Percentiles rank a stretch among this genome's conserved stretches.
Conservation (phyloP, 2,797 vertebrate genomes). For the Nannoperca australis region DNA sequence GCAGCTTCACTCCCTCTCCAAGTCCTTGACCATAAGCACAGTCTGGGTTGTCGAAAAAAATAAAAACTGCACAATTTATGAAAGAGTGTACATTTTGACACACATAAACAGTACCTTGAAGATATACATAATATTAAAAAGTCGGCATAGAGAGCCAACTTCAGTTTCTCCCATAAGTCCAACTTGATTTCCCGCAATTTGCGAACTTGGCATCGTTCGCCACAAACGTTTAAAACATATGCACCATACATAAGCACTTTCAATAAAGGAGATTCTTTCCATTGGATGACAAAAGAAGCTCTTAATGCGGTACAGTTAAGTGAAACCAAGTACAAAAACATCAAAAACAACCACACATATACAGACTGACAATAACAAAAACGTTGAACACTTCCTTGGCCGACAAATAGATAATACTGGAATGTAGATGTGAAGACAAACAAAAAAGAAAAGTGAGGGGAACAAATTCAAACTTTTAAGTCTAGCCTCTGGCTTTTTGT, state of each 20-base stretch:
- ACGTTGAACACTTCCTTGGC: constrained; percentile 69
- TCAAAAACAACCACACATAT: constrained; percentile 66
- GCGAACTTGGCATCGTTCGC: constrained; percentile 66
- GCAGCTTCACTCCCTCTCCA: constrained; percentile 58
- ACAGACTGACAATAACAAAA: constrained; percentile 67
- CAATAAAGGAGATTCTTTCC: constrained; percentile 65
- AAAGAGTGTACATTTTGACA: constrained; percentile 74
- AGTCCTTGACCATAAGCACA: constrained; percentile 69
- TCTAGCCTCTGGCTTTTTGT: constrained; percentile 81
- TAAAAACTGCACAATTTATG: constrained; percentile 53
- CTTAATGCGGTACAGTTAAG: constrained; percentile 58
- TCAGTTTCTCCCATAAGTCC: constrained; percentile 61
- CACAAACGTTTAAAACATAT: constrained; percentile 74
- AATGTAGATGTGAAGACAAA: constrained; percentile 59
- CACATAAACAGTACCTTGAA: constrained; percentile 78
- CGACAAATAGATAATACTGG: constrained; percentile 79
- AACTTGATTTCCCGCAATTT: constrained; percentile 64
- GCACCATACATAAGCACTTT: constrained; percentile 64
- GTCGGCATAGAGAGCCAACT: constrained; percentile 66
- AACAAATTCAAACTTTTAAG: constrained; percentile 72
- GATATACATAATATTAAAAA: constrained; percentile 72
- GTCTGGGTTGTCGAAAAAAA: constrained; percentile 69
- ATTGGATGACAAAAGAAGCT: constrained; percentile 68
- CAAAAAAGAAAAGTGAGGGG: constrained; percentile 18
- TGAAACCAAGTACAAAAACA: constrained; percentile 64